Evolutionary conservation across 2,888 invertebrate genomes (phyloP).

Genomic region (Xiphydria camelus): DNA sequence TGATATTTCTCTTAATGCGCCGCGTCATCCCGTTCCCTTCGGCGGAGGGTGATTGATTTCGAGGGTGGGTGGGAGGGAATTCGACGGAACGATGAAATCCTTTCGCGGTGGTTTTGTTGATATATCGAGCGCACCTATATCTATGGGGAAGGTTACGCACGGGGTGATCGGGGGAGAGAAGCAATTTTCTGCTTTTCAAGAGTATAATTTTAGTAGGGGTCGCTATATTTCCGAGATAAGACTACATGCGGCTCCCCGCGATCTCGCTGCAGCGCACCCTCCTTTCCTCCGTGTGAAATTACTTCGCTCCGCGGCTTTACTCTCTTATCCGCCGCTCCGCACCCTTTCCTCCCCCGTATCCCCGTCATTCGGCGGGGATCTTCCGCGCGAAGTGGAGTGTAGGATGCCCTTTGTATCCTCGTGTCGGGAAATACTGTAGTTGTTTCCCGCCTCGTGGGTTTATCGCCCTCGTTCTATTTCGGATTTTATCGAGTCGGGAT

Average conservation of each 20-base stretch:
- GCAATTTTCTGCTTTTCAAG: constrained; percentile 50
- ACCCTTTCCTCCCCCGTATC: constrained; percentile 48
- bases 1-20: too few relatives aligned
- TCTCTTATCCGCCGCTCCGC: constrained; percentile 48
- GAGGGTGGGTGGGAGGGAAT: constrained; percentile 17
- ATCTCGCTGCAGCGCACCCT: constrained; percentile 1
- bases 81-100: too few relatives aligned
- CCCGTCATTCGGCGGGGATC: constrained; percentile 50
- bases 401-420: constrained; percentile 53
- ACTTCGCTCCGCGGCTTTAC: constrained; percentile 57
- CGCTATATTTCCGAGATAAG: constrained; percentile 48
- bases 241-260: constrained; percentile 37
- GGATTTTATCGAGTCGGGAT: too few relatives aligned
- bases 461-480: too few relatives aligned
- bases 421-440: too few relatives aligned
- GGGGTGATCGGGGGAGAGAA: constrained; percentile 30
- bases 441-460: too few relatives aligned
- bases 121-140: too few relatives aligned
- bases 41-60: constrained; percentile 25
- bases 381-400: constrained; percentile 54
- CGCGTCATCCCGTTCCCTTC: too few relatives aligned
- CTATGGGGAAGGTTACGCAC: constrained; percentile 17
- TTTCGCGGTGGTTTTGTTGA: too few relatives aligned
- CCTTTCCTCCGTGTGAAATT: constrained; percentile 52
- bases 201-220: constrained; percentile 51